Evolutionary conservation across 2,888 invertebrate species (phyloP).

Genomic region (Gastracanthus pulcherrimus): DNA sequence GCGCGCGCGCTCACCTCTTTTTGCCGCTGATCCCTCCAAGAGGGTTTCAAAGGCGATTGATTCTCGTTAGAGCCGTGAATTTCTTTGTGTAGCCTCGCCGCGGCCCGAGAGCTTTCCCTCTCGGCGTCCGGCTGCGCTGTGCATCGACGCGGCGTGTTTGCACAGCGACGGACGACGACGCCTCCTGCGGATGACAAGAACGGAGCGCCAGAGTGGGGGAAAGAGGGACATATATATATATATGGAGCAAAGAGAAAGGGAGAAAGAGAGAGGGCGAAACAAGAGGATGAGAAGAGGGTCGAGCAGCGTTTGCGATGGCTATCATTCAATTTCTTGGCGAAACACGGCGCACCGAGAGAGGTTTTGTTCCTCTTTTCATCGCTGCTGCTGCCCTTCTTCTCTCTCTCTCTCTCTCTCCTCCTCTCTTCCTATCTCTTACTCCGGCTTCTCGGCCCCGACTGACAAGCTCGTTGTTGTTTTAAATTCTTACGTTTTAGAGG

Average conservation of each 20-base stretch:
- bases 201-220: neutral
- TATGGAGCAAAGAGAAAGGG: neutral
- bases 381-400: neutral
- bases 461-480: slow-evolving; percentile 36
- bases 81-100: slow-evolving; percentile 51
- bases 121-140: slow-evolving; percentile 43
- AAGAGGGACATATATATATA: too few species aligned
- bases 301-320: slow-evolving; percentile 17
- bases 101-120: slow-evolving; percentile 40
- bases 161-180: slow-evolving; percentile 39
- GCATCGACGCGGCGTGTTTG: slow-evolving; percentile 52
- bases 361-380: neutral
- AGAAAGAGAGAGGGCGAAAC: slow-evolving; percentile 11
- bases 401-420: neutral
- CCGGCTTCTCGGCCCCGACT: neutral
- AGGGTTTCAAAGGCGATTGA: slow-evolving; percentile 61
- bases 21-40: slow-evolving; percentile 1
- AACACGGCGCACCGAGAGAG: slow-evolving; percentile 9
- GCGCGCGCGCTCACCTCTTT: neutral
- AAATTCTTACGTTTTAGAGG: slow-evolving; percentile 34
- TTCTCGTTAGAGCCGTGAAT: slow-evolving; percentile 62
- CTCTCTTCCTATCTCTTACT: neutral
- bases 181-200: slow-evolving; percentile 16
- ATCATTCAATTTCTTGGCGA: slow-evolving; percentile 52
- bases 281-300: slow-evolving; percentile 13